Evolutionary conservation across 2,113 vertebrate species (phyloP), one percentile per base, ranked within the genome.

Genomic region (Irena cyanogastra): DNA sequence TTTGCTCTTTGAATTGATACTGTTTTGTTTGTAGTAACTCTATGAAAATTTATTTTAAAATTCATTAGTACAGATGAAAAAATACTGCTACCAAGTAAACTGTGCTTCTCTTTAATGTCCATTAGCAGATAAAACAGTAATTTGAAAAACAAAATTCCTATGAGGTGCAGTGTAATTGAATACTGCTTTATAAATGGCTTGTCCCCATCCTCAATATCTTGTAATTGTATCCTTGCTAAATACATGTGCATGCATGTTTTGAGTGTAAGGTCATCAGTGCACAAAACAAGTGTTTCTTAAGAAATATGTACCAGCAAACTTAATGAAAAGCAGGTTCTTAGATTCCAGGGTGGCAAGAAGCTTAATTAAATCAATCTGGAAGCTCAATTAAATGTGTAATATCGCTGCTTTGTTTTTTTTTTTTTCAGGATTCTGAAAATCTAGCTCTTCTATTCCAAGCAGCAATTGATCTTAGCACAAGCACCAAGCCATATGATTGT

Each of bases 401-500:
- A 37, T 39, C 74, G 17, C n/a, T 65, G 27, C 5, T 84, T 56
- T 39, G 26, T 2, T 15, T 82, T 44, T 81, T 72, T n/a, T 20
- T 68, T 26, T 20, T 87, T 28, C 47, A 99, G 99, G 98, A 96
- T 60, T 96, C 97, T 12, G 96, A 97, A 83, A 97, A 96, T 79
- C 59, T 98, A 56, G 39, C 20, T 44, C 42, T 79, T 12, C 96
- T 99, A 9, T 98, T 99, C 39, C 97, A 97, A 95, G 99, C 98
- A 53, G 98, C 99, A 16, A 54, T 99, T 94, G 98, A 98, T 69
- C 98, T 99, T 74, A 99, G 98, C 95, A 99, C 98, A 54, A 99
- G 99, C 97, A 99, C 98, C 33, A 99, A 99, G 82, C 99, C 99
- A 0, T 99, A 99, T 0, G 99, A 99, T 95, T 99, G 99, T 52